Conservation (phyloP, 2,113 vertebrate species). For the Eretmochelys imbricata region DNA sequence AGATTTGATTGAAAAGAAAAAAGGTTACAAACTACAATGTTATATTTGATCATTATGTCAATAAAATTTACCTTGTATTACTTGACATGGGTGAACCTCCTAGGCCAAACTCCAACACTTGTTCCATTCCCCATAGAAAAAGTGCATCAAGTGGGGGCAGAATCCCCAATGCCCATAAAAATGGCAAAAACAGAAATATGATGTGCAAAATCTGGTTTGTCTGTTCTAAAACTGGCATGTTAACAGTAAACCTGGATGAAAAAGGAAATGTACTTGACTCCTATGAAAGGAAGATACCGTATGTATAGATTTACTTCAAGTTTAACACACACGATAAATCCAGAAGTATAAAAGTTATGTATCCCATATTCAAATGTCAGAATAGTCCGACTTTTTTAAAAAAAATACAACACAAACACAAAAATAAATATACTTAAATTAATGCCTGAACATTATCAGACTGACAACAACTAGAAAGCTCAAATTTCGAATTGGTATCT, state of each 20-base stretch:
- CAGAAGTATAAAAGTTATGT: neutral
- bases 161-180: conserved; percentile 93
- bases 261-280: conserved; percentile 61
- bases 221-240: conserved; percentile 85
- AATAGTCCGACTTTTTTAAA: neutral
- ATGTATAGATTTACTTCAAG: neutral
- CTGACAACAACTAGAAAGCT: neutral
- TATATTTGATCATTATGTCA: conserved; percentile 31
- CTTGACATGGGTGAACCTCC: conserved; percentile 96
- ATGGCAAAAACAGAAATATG: conserved; percentile 91
- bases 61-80: conserved; percentile 86
- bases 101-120: conserved; percentile 91
- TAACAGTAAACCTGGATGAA: conserved; percentile 84
- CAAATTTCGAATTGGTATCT: neutral
- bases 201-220: conserved; percentile 93
- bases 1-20: conserved; percentile 71
- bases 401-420: neutral
- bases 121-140: conserved; percentile 95
- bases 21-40: conserved; percentile 17
- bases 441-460: neutral
- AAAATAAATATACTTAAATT: neutral
- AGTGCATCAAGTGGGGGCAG: conserved; percentile 94
- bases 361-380: neutral
- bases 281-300: neutral
- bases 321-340: neutral